Evolutionary conservation across 2,888 invertebrate genomes (phyloP), one percentile per base, ranked within the genome.

Genomic region (Leucania comma): DNA sequence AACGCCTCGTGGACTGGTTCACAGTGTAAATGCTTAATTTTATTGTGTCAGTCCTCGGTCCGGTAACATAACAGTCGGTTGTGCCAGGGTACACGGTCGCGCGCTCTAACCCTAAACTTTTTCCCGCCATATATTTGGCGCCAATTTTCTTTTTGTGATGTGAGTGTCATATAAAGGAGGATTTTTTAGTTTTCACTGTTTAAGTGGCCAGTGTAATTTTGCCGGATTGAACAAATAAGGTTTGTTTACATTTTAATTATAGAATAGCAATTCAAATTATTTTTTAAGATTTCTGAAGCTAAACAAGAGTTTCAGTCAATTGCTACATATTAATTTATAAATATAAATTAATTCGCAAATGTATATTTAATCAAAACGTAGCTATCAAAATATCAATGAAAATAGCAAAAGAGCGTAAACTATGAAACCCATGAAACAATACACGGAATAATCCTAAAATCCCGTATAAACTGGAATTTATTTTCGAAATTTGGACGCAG

Each of bases 11-110:
- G 84, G 86, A 83, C 73, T 78, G 86, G 86, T 84, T 86, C 88
- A 86, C 82, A 84, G 86, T 88, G 88, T 90, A 87, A 89, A 92
- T 92, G 91, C 87, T 90, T 80, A 80, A 82, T 92, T 93, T 94
- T 92, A 93, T 94, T 93, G 93, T 94, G 93, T 93, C 93, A 92
- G 90, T 84, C 82, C 83, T 83, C 89, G 87, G 88, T 89, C 83
- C 88, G 86, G 85, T 17, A 42, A 42, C 87, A 90, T 87, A 89
- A 91, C 89, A 86, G 88, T 81, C 83, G 87, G 92, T 84, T 89
- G 90, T 88, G 90, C 88, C 90, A 90, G 91, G 89, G 90, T 89
- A 90, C 87, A 89, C 90, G 90, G 87, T 88, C 83, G 91, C 88
- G 90, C 84, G 86, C 87, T 84, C 80, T 81, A 86, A 88, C 86